Evolutionary conservation across 2,888 invertebrate genomes (phyloP), one percentile per base, ranked within the genome.

Genomic region (Hirudinaria manillensis): DNA sequence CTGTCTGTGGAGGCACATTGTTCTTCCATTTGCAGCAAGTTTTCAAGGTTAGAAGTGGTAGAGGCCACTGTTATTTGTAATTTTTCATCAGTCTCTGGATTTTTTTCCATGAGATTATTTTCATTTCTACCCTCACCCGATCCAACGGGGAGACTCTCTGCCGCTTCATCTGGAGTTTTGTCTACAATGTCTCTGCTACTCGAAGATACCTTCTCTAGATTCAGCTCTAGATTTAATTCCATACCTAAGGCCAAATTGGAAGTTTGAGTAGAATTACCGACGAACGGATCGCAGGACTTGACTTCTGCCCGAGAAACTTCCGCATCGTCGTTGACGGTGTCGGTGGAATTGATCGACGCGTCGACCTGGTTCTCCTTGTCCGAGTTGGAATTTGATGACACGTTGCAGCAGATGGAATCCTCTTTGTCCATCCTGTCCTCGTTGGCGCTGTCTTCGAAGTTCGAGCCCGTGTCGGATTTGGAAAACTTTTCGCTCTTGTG

Each of bases 21-120:
- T 77, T 85, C 86, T 77, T 89, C 88, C 53, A 88, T 86, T 80
- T 87, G 87, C 72, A 87, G 80, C 75, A 86, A 80, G 77, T 82
- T 86, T 72, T 87, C 87, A 2, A 85, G 77, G 55, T 77, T 78
- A 65, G 77, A 70, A 21, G 3, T 29, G 61, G 24, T n/a, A 3
- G 61, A 61, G 29, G 21, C 3, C 13, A 6, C 29, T 13, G 10
- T 45, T 45, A 1, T 10, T 10, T 45, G 45, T 45, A 7, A 10
- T 45, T 45, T 45, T 45, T 45, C 45, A 45, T 45, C 13, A 3
- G 13, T 6, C 16, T 45, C 45, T 16, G 10, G 45, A 10, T 10
- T 45, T 45, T 45, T 45, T 16, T 6, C 13, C 16, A 45, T 16
- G 45, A 45, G 10, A 16, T 45, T 16, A 3, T 45, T 16, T 16